Evolutionary conservation across 1,140 invertebrate species (phyloP).

Genomic region (Helicoverpa zea): DNA sequence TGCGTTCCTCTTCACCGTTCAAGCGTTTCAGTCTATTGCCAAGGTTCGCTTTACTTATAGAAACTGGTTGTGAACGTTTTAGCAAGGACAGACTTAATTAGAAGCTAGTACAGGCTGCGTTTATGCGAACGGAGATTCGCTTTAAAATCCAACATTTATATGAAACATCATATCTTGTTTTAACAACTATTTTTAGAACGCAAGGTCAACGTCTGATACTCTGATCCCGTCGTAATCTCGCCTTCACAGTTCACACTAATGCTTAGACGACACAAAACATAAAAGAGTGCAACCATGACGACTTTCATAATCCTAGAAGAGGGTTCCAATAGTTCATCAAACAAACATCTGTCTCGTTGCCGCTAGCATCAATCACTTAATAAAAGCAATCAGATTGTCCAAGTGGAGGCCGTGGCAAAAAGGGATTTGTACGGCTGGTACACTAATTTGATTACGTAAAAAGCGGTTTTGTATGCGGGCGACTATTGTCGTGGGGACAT

Average conservation of each 20-base stretch:
- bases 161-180: neutral
- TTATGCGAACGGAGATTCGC: neutral
- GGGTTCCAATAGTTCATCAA: conserved; percentile 17
- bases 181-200: conserved; percentile 6
- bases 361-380: conserved; percentile 47
- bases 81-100: conserved; percentile 37
- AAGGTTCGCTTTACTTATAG: conserved; percentile 27
- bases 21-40: conserved; percentile 34
- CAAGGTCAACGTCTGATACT: conserved; percentile 33
- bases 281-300: neutral
- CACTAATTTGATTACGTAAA: conserved; percentile 50
- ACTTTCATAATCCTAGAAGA: conserved; percentile 21
- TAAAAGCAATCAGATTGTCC: conserved; percentile 48
- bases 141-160: conserved; percentile 14
- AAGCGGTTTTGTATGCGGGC: conserved; percentile 48
- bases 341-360: conserved; percentile 30
- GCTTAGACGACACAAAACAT: neutral
- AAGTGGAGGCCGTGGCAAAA: conserved; percentile 1
- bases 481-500: conserved; percentile 17
- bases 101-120: conserved; percentile 2
- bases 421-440: conserved; percentile 22
- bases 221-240: neutral
- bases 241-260: neutral
- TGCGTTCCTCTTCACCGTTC: conserved; percentile 18
- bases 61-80: conserved; percentile 30